phyloP scores from a whole-genome alignment of 2,113 vertebrate species.

The Ginglymostoma cirratum region DNA sequence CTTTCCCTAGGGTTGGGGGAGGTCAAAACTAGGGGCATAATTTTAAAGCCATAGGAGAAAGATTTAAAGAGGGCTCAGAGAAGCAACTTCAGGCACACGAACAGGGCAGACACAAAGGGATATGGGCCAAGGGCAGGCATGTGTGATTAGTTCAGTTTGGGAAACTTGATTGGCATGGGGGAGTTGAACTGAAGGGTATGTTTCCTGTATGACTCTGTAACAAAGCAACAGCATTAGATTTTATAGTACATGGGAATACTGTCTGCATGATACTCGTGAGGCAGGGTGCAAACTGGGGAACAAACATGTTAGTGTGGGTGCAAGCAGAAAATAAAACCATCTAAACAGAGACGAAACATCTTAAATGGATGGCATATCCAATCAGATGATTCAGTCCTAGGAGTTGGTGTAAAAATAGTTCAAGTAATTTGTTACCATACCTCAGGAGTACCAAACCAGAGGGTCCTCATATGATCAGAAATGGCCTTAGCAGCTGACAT shows the following conservation, averaged over 20 bases:
- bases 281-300: not conserved
- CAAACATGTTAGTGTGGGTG: not conserved
- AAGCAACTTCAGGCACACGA: too few species aligned
- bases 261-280: not conserved
- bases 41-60: too few species aligned
- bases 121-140: too few species aligned
- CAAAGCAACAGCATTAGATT: not conserved
- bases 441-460: constrained; percentile 86
- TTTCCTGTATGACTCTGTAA: too few species aligned
- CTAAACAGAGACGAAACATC: not conserved
- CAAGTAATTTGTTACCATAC: constrained; percentile 51
- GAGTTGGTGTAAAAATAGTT: not conserved
- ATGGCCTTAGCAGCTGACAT: constrained; percentile 98
- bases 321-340: not conserved
- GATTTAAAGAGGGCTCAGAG: too few species aligned
- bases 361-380: not conserved
- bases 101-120: too few species aligned
- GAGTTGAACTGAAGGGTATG: too few species aligned
- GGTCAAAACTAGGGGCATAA: too few species aligned
- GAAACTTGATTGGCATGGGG: too few species aligned
- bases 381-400: not conserved
- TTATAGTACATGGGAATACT: not conserved
- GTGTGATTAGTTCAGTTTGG: too few species aligned
- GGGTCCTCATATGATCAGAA: constrained; percentile 86
- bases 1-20: too few species aligned